These are phyloP conservation scores for Eledone cirrhosa DNA, from an alignment of 2,888 invertebrate genomes.

Conservation along the genomic window DNA sequence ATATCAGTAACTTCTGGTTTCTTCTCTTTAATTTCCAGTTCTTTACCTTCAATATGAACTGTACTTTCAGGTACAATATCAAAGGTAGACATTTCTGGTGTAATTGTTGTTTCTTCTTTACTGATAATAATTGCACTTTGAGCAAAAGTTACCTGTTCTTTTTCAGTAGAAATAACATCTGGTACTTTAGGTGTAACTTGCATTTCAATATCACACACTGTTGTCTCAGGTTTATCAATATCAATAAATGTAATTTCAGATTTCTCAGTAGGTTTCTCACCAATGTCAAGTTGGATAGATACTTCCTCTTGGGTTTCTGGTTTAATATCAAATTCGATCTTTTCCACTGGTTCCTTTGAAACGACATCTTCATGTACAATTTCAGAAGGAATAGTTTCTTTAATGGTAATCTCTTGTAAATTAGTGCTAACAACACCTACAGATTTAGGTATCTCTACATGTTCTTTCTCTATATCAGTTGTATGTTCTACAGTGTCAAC, in stretches of 20 bases:
- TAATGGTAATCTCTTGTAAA: not conserved
- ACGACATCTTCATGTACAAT: not conserved
- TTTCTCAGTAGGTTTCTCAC: not conserved
- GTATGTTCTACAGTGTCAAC: not conserved
- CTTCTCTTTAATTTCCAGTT: not conserved
- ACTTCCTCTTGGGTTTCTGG: not conserved
- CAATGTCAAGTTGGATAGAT: not conserved
- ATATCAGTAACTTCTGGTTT: not conserved
- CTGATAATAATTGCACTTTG: not conserved
- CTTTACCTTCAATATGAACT: not conserved
- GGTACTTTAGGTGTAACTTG: not conserved
- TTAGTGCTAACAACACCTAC: not conserved
- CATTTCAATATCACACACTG: not conserved
- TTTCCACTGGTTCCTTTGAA: constrained; percentile 19
- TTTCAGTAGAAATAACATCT: not conserved
- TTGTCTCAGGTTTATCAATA: not conserved
- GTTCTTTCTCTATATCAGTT: not conserved
- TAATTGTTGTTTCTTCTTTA: not conserved
- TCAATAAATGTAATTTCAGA: not conserved
- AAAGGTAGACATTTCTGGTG: not conserved
- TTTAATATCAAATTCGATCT: no score
- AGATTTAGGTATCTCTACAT: not conserved
- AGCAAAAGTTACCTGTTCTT: not conserved
- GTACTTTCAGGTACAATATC: not conserved
- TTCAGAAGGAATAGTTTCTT: no score